phyloP scores from a whole-genome alignment of 2,113 vertebrate genomes.

The Ursus arctos region DNA sequence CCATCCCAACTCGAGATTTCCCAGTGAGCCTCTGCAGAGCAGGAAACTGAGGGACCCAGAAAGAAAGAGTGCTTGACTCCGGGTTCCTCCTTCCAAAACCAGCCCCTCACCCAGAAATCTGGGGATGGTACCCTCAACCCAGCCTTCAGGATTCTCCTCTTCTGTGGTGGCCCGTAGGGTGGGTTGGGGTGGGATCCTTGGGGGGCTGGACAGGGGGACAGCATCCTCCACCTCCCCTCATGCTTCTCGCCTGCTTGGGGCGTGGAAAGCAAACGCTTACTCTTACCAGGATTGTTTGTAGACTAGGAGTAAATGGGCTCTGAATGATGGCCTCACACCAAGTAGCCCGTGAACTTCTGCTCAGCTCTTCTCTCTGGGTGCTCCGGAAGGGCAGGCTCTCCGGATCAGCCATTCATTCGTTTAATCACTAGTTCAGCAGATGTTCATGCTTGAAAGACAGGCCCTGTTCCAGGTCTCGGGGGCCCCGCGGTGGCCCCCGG shows the following conservation, averaged over 20 bases:
- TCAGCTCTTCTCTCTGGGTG: neutral
- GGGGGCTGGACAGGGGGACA: neutral
- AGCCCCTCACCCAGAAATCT: neutral
- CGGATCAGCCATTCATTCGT: neutral
- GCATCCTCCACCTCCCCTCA: neutral
- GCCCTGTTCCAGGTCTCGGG: neutral
- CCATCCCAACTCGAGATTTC: neutral
- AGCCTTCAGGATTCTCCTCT: neutral
- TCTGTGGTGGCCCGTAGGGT: neutral
- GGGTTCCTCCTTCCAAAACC: neutral
- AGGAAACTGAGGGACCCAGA: neutral
- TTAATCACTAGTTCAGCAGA: neutral
- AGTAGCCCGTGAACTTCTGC: neutral
- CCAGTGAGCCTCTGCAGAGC: neutral
- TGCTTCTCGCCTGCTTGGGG: neutral
- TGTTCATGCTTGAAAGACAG: neutral
- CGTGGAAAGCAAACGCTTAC: neutral
- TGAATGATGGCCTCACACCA: fast-evolving
- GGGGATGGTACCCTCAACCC: neutral
- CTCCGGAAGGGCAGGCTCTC: neutral
- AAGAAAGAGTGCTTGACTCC: neutral
- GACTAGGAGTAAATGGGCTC: neutral
- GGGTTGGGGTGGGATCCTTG: too few species aligned
- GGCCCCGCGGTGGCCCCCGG: neutral
- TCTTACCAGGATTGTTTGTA: neutral